Conservation (phyloP, 2,888 invertebrate genomes). For the Pheosia gnoma region DNA sequence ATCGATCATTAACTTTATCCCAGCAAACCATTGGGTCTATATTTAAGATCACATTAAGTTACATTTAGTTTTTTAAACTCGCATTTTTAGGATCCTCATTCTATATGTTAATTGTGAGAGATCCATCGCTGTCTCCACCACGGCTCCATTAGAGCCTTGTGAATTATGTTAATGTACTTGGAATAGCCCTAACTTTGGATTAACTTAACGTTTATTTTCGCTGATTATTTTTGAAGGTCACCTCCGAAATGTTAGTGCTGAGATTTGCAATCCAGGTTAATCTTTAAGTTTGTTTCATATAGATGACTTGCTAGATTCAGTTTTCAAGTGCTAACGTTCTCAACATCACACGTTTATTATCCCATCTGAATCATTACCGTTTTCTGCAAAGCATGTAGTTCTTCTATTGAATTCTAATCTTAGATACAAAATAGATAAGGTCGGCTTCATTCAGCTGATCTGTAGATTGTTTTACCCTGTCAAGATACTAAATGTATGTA, state of each 20-base stretch:
- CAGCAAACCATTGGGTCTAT: background rate
- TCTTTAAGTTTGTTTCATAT: background rate
- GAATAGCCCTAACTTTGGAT: constrained; percentile 10
- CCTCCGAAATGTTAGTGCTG: background rate
- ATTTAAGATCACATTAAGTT: background rate
- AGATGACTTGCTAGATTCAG: background rate
- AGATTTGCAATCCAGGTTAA: background rate
- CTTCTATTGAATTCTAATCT: no score
- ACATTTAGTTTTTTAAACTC: constrained; percentile 2
- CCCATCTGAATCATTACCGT: no score
- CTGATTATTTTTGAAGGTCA: background rate
- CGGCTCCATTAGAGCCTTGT: constrained; percentile 10
- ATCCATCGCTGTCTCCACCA: constrained; percentile 8
- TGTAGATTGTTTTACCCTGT: no score
- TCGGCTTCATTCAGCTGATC: no score
- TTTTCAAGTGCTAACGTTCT: background rate
- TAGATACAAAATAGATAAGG: no score
- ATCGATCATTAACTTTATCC: no score
- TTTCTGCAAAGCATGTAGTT: no score
- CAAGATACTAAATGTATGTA: background rate
- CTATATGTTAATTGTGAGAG: constrained; percentile 7
- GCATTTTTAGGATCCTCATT: background rate
- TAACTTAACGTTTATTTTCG: constrained; percentile 5
- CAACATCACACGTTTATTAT: no score
- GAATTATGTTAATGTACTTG: constrained; percentile 16